A percentile compares a stretch with the other conserved stretches of the same genome.
Conservation (phyloP, 2,113 vertebrate species). For the Coracopsis vasa region DNA sequence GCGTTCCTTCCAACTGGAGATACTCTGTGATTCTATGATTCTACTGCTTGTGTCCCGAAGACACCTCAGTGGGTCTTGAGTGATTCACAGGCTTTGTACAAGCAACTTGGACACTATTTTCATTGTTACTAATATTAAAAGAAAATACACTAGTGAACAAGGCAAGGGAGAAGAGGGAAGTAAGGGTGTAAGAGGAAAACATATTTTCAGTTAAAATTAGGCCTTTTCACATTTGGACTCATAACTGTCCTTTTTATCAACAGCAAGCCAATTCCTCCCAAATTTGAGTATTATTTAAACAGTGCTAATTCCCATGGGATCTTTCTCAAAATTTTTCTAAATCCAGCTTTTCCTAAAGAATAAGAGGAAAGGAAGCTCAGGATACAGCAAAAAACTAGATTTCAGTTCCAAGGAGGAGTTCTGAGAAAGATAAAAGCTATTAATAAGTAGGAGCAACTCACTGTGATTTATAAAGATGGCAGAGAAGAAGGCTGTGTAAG, state of each 20-base stretch:
- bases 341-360: not conserved
- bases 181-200: not conserved
- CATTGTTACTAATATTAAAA: not conserved
- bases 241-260: not conserved
- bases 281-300: not conserved
- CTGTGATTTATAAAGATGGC: not conserved
- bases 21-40: not conserved
- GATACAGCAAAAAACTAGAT: not conserved
- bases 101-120: not conserved
- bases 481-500: not conserved
- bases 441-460: not conserved
- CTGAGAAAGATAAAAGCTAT: not conserved
- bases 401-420: not conserved
- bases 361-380: not conserved
- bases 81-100: not conserved
- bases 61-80: not conserved
- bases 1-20: not conserved
- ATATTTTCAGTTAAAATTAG: not conserved
- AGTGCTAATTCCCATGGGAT: not conserved
- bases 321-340: not conserved
- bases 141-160: not conserved
- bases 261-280: not conserved
- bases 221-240: not conserved
- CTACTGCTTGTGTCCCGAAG: not conserved
- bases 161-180: not conserved